Conservation (phyloP, 2,797 vertebrate species). For the Siniperca obscura region DNA sequence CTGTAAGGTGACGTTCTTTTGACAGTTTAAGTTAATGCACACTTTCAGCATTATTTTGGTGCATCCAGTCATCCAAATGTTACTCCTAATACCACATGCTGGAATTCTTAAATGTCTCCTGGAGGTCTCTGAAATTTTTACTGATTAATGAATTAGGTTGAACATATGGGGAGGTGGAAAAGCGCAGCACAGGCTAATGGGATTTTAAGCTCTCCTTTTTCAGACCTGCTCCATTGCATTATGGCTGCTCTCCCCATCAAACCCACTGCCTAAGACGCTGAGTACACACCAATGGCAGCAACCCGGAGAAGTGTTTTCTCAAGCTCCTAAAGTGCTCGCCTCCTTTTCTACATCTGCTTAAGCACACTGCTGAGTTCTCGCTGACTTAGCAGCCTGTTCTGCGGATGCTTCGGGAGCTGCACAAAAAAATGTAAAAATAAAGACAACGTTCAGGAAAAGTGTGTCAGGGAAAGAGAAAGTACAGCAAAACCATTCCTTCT, state of each 20-base stretch:
- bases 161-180: conserved; percentile 39
- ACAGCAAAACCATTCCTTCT: conserved; percentile 39
- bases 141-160: conserved; percentile 68
- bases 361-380: conserved; percentile 72
- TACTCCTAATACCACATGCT: conserved; percentile 19
- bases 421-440: conserved; percentile 35
- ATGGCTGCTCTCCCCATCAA: conserved; percentile 36
- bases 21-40: conserved; percentile 9
- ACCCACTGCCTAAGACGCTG: conserved; percentile 40
- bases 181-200: conserved; percentile 41
- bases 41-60: conserved; percentile 19
- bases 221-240: conserved; percentile 58
- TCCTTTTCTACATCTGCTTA: conserved; percentile 79
- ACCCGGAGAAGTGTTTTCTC: conserved; percentile 68
- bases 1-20: not conserved
- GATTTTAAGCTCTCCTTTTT: conserved; percentile 66
- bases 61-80: conserved; percentile 23
- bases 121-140: conserved; percentile 33
- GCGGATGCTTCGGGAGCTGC: conserved; percentile 69
- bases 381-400: conserved; percentile 80
- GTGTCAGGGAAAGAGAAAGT: conserved; percentile 72
- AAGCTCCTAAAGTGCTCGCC: conserved; percentile 55
- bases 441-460: conserved; percentile 63
- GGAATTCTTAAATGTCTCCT: conserved; percentile 46
- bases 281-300: conserved; percentile 56